A percentile compares a stretch with the other conserved stretches of the same genome.
These are phyloP conservation scores for Aspidiotus rigidus DNA, from an alignment of 2,888 invertebrate genomes.

Conservation along the genomic window DNA sequence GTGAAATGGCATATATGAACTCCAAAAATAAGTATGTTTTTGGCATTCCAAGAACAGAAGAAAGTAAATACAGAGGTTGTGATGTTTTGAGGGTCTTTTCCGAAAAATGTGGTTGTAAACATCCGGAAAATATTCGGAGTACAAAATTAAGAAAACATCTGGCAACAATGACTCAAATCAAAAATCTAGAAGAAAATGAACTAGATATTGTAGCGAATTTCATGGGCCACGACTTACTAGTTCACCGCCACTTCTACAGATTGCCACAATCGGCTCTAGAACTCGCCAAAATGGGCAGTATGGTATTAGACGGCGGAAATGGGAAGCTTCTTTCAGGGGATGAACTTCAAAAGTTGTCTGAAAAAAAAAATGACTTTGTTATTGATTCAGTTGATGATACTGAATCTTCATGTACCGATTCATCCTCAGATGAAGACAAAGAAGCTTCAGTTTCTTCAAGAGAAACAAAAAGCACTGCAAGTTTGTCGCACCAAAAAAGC, in stretches of 20 bases:
- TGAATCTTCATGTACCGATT: too few relatives aligned
- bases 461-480: too few relatives aligned
- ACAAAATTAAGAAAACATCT: background rate
- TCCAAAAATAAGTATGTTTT: background rate
- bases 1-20: background rate
- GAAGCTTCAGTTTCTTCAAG: too few relatives aligned
- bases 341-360: too few relatives aligned
- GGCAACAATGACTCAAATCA: background rate
- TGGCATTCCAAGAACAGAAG: background rate
- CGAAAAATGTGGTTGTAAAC: background rate
- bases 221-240: background rate
- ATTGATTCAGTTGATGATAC: too few relatives aligned
- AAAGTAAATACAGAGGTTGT: background rate
- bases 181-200: background rate
- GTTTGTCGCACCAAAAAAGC: too few relatives aligned
- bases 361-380: too few relatives aligned
- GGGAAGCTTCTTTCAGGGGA: too few relatives aligned
- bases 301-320: background rate
- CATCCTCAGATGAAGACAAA: too few relatives aligned
- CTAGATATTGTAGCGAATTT: background rate
- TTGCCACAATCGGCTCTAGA: background rate
- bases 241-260: background rate
- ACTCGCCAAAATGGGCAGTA: background rate
- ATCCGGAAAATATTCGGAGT: background rate
- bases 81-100: background rate